Evolutionary conservation across 2,888 invertebrate genomes (phyloP).

Genomic region (Cordilura impudica): DNA sequence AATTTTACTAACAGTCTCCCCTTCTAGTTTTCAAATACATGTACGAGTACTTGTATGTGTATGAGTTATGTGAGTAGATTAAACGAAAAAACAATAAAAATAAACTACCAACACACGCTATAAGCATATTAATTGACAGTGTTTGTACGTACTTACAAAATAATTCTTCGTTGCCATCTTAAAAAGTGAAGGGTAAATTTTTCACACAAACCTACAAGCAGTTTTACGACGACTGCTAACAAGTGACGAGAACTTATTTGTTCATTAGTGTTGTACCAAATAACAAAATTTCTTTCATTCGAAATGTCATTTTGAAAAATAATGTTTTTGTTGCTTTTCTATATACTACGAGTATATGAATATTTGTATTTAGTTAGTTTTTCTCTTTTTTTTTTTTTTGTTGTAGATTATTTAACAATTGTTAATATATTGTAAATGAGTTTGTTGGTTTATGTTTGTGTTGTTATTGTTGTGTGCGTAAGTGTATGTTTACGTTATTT

Average conservation of each 20-base stretch:
- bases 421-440: conserved; percentile 9
- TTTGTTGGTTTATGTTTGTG: conserved; percentile 5
- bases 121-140: conserved; percentile 62
- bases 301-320: conserved; percentile 35
- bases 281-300: neutral
- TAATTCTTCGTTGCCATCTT: neutral
- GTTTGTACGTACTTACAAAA: conserved; percentile 41
- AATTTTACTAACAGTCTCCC: too few species aligned
- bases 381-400: conserved; percentile 1
- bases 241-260: too few species aligned
- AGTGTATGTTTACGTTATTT: conserved; percentile 35
- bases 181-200: neutral
- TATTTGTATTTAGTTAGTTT: neutral
- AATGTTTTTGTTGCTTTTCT: conserved; percentile 30
- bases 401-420: conserved; percentile 25
- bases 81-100: neutral
- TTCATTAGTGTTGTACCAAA: neutral
- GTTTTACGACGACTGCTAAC: too few species aligned
- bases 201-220: neutral
- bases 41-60: neutral
- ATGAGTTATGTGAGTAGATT: neutral
- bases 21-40: neutral
- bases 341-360: too few species aligned
- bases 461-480: neutral
- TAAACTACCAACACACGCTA: conserved; percentile 50